A percentile compares a stretch with the other conserved stretches of the same genome.
Conservation (phyloP, 2,797 vertebrate genomes). For the Myotis pilosus region DNA sequence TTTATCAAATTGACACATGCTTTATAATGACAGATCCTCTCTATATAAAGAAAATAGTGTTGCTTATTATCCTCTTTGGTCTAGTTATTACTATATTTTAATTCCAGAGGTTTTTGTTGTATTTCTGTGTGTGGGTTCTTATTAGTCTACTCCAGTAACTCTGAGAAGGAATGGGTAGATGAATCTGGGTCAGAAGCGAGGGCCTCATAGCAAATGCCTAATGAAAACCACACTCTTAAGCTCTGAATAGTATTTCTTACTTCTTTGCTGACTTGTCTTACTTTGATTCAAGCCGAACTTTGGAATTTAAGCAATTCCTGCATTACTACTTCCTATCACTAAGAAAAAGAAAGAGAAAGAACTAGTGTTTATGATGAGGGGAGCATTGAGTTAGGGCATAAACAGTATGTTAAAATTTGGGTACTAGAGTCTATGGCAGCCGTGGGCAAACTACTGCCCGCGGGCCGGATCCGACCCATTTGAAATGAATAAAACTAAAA, state of each 20-base stretch:
- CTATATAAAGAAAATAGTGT: background rate
- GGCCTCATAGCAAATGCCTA: background rate
- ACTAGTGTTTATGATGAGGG: background rate
- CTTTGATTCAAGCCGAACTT: conserved; percentile 18
- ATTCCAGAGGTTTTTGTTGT: background rate
- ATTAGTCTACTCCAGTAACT: background rate
- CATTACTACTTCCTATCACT: background rate
- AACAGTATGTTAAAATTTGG: background rate
- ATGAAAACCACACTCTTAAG: background rate
- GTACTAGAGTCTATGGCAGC: background rate
- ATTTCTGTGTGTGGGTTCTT: background rate
- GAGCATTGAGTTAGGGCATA: background rate
- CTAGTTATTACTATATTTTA: background rate
- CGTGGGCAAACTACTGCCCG: too few relatives aligned
- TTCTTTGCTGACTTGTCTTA: background rate
- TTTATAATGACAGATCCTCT: background rate
- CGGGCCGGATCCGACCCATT: too few relatives aligned
- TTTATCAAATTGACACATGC: background rate
- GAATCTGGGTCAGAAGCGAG: background rate
- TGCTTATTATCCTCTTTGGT: background rate
- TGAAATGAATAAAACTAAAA: too few relatives aligned
- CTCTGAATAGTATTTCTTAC: background rate
- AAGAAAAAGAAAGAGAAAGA: background rate
- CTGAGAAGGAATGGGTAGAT: background rate
- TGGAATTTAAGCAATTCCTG: background rate